Evolutionary conservation across 2,113 vertebrate species (phyloP), one percentile per base, ranked within the genome.

Genomic region (Dunckerocampus dactyliophorus): DNA sequence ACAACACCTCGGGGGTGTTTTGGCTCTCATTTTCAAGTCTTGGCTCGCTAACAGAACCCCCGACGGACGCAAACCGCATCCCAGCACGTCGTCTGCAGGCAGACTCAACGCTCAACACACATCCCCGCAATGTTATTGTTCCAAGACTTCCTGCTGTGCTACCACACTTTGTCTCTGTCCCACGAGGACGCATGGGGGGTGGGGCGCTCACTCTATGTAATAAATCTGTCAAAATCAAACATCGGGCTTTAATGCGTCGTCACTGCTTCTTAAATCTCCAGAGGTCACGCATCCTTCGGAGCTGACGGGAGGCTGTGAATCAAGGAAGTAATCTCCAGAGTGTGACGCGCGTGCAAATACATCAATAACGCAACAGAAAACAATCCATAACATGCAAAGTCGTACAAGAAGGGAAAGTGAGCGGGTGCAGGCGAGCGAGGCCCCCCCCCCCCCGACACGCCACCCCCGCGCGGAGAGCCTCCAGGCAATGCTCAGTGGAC

Each of bases 1-100:
- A 52, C 42, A 71, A 77, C 63, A 68, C 71, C 74, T 74, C 1
- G 19, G 46, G 70, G 77, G 48, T 42, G 65, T 67, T 69, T 59
- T 43, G 14, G 37, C 67, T 37, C 50, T 65, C 55, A 55, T 76
- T 75, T 64, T 62, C 62, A 59, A 58, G 17, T 21, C n/a, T 42
- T 24, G 17, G 47, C 69, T 24, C 19, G 51, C 69, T 43, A 57
- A 55, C 24, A 53, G 43, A 71, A 64, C 60, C 48, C 67, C 63
- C 65, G 13, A 37, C 1, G 7, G 66, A 34, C 55, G 14, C 31
- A 31, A 60, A 42, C 39, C 10, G 9, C 15, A 47, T 71, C 56
- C 51, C 51, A 4, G 21, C 49, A 17, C 49, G 6, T 15, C 48
- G 48, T 22, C 21, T 22, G 20, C 49, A 15, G 21, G 14, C 21